phyloP scores from a whole-genome alignment of 2,797 vertebrate species.

The Buceros bicornis region DNA sequence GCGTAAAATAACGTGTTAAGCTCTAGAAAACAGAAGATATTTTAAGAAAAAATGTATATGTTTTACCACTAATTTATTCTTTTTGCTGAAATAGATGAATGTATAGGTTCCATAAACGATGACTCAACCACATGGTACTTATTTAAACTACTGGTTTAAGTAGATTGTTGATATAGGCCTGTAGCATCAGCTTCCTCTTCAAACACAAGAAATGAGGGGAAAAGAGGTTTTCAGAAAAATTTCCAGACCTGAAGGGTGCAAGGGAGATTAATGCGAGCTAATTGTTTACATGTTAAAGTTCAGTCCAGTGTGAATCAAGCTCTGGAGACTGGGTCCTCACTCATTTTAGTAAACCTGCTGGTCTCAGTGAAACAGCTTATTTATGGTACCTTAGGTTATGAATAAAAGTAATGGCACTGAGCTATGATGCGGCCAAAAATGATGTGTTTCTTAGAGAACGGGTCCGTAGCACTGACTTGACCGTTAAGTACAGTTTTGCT shows the following conservation, averaged over 20 bases:
- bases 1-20: neutral
- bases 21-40: neutral
- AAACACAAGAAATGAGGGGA: neutral
- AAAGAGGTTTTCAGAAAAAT: neutral
- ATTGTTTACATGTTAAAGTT: neutral
- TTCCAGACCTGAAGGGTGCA: neutral
- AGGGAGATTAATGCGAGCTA: neutral
- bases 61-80: neutral
- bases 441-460: neutral
- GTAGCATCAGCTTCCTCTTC: neutral
- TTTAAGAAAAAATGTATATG: neutral
- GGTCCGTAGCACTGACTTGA: neutral
- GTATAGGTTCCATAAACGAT: neutral
- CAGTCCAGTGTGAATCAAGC: neutral
- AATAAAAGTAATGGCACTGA: neutral
- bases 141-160: neutral
- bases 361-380: neutral
- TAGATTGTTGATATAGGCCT: neutral
- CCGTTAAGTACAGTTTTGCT: neutral
- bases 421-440: neutral
- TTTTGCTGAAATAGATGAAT: neutral
- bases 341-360: neutral
- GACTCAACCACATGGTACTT: neutral
- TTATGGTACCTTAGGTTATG: neutral
- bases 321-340: neutral